phyloP scores from a whole-genome alignment of 1,140 invertebrate genomes.

The Aphaenogaster floridana region DNA sequence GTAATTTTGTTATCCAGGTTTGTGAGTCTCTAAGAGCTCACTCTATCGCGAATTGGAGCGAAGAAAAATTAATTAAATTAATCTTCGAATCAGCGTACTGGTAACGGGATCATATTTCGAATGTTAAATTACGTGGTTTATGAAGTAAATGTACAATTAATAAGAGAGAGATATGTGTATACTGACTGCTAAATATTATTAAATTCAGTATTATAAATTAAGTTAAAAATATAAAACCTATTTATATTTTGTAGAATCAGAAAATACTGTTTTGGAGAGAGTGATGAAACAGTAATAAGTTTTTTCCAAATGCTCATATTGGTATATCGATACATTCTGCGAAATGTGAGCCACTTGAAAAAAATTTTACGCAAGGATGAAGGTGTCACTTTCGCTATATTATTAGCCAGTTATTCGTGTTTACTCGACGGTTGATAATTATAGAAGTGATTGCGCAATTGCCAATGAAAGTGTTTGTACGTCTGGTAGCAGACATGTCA shows the following conservation, averaged over 20 bases:
- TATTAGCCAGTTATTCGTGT: slow-evolving; percentile 4
- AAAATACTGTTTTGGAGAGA: background rate
- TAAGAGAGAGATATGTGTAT: background rate
- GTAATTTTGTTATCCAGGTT: background rate
- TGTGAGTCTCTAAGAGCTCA: background rate
- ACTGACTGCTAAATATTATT: slow-evolving; percentile 6
- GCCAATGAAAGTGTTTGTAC: background rate
- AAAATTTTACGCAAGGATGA: slow-evolving; percentile 9
- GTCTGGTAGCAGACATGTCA: background rate
- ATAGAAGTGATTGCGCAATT: slow-evolving; percentile 45
- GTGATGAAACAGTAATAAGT: background rate
- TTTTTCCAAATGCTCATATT: background rate
- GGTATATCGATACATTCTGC: background rate
- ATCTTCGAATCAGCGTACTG: background rate
- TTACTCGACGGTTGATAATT: slow-evolving; percentile 37
- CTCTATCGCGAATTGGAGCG: slow-evolving; percentile 22
- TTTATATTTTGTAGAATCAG: background rate
- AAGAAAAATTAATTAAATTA: slow-evolving; percentile 35
- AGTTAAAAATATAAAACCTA: background rate
- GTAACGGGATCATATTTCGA: slow-evolving; percentile 5
- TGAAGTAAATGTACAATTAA: background rate
- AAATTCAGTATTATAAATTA: background rate
- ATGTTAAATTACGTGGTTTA: slow-evolving; percentile 3
- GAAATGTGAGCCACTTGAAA: background rate
- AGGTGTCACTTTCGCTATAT: slow-evolving; percentile 30